phyloP scores from a whole-genome alignment of 2,113 vertebrate species.

The Centropristis striata region DNA sequence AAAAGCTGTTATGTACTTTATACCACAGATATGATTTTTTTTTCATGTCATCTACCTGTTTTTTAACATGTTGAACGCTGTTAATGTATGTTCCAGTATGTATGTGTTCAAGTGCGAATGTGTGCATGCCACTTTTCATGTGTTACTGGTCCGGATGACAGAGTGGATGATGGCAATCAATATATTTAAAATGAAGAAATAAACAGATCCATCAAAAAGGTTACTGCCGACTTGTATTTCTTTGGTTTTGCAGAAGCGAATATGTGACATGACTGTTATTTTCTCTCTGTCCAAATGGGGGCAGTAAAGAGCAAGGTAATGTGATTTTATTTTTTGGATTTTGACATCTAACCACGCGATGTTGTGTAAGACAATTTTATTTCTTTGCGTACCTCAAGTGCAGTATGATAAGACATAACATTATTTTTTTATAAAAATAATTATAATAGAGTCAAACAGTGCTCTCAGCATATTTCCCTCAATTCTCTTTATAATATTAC shows the following conservation, averaged over 20 bases:
- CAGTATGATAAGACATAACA: background rate
- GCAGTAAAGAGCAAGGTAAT: constrained; percentile 15
- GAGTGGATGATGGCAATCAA: constrained; percentile 52
- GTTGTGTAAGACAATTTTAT: background rate
- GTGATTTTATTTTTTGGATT: background rate
- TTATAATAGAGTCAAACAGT: background rate
- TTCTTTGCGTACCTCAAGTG: background rate
- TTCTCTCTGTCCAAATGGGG: background rate
- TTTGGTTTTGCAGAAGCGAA: background rate
- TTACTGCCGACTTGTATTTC: background rate
- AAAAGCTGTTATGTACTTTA: constrained; percentile 34
- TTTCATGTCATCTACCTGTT: constrained; percentile 7
- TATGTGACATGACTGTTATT: background rate
- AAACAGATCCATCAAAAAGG: constrained; percentile 63
- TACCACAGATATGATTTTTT: constrained; percentile 36
- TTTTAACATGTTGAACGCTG: constrained; percentile 37
- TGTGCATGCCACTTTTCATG: constrained; percentile 37
- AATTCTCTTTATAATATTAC: background rate
- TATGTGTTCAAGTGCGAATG: constrained; percentile 13
- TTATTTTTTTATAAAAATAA: too few species aligned
- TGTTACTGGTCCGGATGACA: constrained; percentile 23
- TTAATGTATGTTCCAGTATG: background rate
- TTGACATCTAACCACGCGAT: background rate
- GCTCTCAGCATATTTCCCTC: background rate
- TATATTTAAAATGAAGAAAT: constrained; percentile 72